phyloP scores from a whole-genome alignment of 2,113 vertebrate genomes.

The Solenodon paradoxus region DNA sequence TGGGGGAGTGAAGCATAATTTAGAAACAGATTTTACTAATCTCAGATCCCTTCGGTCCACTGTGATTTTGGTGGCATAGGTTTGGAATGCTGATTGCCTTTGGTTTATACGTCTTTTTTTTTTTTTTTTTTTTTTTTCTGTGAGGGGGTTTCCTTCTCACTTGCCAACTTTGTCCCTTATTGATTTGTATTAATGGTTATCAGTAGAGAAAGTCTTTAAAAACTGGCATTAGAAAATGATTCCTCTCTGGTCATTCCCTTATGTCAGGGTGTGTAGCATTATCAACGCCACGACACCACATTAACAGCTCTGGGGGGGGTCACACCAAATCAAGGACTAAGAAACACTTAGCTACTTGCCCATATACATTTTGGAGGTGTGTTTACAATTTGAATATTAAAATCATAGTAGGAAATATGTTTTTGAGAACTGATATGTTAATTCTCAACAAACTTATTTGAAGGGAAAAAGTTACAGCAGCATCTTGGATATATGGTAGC shows the following conservation, averaged over 20 bases:
- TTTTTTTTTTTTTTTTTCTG: background rate
- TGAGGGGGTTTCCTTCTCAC: background rate
- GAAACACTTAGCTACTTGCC: background rate
- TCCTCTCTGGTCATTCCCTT: background rate
- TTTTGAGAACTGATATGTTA: background rate
- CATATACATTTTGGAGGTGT: background rate
- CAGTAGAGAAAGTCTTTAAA: background rate
- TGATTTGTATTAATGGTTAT: background rate
- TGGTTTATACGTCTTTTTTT: background rate
- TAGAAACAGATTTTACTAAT: background rate
- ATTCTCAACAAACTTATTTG: background rate
- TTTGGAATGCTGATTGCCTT: background rate
- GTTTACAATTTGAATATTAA: constrained; percentile 16
- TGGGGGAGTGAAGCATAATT: background rate
- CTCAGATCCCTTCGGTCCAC: background rate
- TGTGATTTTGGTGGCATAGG: background rate
- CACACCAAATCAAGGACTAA: background rate
- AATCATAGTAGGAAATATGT: background rate
- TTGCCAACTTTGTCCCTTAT: background rate
- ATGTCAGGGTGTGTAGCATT: background rate
- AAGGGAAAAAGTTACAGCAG: background rate
- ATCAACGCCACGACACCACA: background rate
- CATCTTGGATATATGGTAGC: background rate
- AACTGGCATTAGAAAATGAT: background rate
- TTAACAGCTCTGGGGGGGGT: background rate